A percentile compares a stretch with the other conserved stretches of the same genome.
These are phyloP conservation scores for Seriola rivoliana DNA, from an alignment of 2,113 vertebrate genomes.

Conservation along the genomic window DNA sequence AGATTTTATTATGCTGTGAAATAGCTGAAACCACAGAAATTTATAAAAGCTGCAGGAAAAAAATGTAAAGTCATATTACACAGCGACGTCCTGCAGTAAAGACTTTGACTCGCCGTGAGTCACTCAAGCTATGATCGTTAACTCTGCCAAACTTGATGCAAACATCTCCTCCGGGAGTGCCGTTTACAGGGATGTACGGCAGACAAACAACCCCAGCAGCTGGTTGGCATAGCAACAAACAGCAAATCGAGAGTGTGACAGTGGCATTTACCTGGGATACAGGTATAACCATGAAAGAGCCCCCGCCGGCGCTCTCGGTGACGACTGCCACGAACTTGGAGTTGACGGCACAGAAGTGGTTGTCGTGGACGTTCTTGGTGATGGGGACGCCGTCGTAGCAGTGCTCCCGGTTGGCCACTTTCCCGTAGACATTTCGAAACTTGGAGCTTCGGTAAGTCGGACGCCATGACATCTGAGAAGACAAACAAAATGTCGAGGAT, in stretches of 20 bases:
- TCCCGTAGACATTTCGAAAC: slow-evolving; percentile 98
- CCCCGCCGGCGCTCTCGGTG: slow-evolving; percentile 94
- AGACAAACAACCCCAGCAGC: too few relatives aligned
- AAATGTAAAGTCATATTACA: not conserved
- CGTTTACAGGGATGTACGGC: too few relatives aligned
- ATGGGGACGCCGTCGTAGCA: slow-evolving; percentile 97
- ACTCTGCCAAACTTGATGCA: too few relatives aligned
- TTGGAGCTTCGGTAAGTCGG: slow-evolving; percentile 99
- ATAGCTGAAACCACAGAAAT: not conserved
- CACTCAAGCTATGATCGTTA: too few relatives aligned
- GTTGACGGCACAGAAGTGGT: slow-evolving; percentile 98
- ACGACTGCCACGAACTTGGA: slow-evolving; percentile 94
- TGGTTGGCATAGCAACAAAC: not conserved
- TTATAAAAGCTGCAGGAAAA: not conserved
- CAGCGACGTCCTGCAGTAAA: not conserved
- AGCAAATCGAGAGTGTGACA: not conserved
- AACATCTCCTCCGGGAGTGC: too few relatives aligned
- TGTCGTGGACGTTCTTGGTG: slow-evolving; percentile 99
- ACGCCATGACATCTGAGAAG: slow-evolving; percentile 97
- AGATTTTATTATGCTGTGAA: slow-evolving; percentile 5
- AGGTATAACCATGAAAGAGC: slow-evolving; percentile 95
- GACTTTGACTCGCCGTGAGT: not conserved
- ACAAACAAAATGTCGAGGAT: not conserved
- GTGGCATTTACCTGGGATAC: slow-evolving; percentile 89
- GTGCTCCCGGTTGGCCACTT: slow-evolving; percentile 94